Evolutionary conservation across 2,113 vertebrate genomes (phyloP).

Genomic region (Sander vitreus): DNA sequence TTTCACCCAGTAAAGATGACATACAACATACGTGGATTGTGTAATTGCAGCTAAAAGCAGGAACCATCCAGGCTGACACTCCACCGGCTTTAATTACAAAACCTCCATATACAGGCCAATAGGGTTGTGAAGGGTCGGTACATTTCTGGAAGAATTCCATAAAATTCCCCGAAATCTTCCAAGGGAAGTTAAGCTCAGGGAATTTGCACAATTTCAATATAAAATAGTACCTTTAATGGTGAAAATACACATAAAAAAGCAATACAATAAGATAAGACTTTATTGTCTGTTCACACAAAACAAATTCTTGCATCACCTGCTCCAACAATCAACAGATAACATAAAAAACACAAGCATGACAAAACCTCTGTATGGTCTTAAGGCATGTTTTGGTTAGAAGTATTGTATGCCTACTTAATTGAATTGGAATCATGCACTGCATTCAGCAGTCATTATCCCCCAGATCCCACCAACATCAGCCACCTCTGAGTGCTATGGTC

Average conservation of each 20-base stretch:
- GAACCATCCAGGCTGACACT: constrained; percentile 30
- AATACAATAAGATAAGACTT: too few relatives aligned
- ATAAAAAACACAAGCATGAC: too few relatives aligned
- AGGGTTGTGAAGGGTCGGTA: neutral
- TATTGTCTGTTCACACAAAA: too few relatives aligned
- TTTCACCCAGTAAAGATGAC: neutral
- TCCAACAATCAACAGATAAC: too few relatives aligned
- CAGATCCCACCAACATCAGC: neutral
- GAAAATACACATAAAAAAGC: neutral
- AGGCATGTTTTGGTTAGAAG: neutral
- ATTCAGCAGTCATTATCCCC: neutral
- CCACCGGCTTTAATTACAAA: constrained; percentile 60
- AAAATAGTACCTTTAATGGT: neutral
- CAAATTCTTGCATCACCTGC: too few relatives aligned
- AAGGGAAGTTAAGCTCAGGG: neutral
- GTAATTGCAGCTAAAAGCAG: constrained; percentile 33
- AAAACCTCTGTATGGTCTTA: neutral
- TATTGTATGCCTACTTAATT: neutral
- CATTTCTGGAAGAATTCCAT: neutral
- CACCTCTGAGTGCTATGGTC: neutral
- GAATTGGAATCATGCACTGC: neutral
- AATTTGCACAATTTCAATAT: neutral
- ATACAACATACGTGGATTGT: neutral
- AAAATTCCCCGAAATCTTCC: neutral
- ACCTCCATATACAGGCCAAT: neutral